Percentiles rank a stretch among this genome's conserved stretches.
These are phyloP conservation scores for Elegia similella DNA, from an alignment of 2,888 invertebrate species.

Conservation along the genomic window DNA sequence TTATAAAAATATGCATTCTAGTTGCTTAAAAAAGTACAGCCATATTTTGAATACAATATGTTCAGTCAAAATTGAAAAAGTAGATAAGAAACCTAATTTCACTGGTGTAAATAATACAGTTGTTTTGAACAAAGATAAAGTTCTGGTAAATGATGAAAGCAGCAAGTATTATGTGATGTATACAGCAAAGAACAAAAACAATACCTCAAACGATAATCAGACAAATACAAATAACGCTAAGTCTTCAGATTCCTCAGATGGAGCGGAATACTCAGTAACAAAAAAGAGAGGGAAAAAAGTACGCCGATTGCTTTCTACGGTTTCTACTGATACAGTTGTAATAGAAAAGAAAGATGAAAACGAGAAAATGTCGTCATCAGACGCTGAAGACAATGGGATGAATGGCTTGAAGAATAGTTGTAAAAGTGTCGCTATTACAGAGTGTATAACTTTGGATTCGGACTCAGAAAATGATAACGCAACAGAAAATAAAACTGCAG, in stretches of 20 bases:
- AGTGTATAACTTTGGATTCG: constrained; percentile 56
- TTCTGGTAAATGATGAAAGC: constrained; percentile 39
- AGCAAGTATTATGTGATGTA: constrained; percentile 46
- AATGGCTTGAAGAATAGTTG: constrained; percentile 6
- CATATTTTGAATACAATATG: constrained; percentile 42
- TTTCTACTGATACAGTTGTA: constrained; percentile 37
- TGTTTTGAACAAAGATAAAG: constrained; percentile 43
- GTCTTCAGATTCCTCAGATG: constrained; percentile 31
- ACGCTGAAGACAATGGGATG: background rate
- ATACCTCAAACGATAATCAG: constrained; percentile 24
- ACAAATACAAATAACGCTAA: constrained; percentile 14
- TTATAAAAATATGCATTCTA: constrained; percentile 15
- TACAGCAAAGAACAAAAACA: constrained; percentile 11
- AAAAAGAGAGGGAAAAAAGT: constrained; percentile 31
- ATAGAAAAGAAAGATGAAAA: constrained; percentile 25
- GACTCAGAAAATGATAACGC: constrained; percentile 40
- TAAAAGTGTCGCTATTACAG: constrained; percentile 25
- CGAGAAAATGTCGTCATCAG: constrained; percentile 4
- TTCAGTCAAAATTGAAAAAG: constrained; percentile 45
- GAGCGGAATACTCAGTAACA: constrained; percentile 22
- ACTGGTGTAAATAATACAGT: constrained; percentile 47
- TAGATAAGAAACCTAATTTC: constrained; percentile 50
- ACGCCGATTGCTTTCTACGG: constrained; percentile 39
- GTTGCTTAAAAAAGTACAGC: constrained; percentile 34
- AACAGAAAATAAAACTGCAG: constrained; percentile 19